Base-by-base conservation (phyloP, 2,888 invertebrate species). In the Neuroscelio doddi region DNA sequence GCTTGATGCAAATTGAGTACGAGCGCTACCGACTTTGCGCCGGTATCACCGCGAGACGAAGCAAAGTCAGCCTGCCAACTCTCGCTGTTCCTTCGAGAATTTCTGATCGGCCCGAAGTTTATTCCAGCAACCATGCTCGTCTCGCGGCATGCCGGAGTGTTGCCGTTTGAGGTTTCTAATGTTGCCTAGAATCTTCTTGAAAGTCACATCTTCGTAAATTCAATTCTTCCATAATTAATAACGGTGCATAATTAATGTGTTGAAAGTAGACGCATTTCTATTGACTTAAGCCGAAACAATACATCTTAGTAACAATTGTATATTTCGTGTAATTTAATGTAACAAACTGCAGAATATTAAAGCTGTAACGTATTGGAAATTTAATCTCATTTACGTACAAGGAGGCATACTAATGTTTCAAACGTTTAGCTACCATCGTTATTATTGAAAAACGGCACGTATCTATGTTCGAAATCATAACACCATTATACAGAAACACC, bases 1-100 rank as follows among this genome's bases (percentile, higher is more conserved):
- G 76, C 77, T 74, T 79, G 80, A 83, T 83, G 82, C 81, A 83
- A 83, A 84, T 84, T 82, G 79, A 80, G 77, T 72, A 74, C 66
- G 80, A 81, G 71, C 74, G 55, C 50, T 24, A 50, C 63, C 51
- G 56, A 57, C 58, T 59, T 17, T 12, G 44, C 38, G 58, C 46
- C 47, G 49, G 29, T 16, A 29, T 41, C 41, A 27, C n/a, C 47
- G 12, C n/a, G 14, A n/a, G n/a, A 34, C 55, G 64, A 59, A 17
- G 52, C 53, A 46, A 59, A 65, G 62, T 58, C 64, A 55, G 44
- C 50, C 57, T 62, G 57, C 30, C 62, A 34, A 51, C 49, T 24
- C 32, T 16, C 46, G 39, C 49, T 46, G 44, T 64, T 69, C 69
- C 69, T 70, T 66, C 68, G 76, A 71, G 75, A 77, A 75, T 76